These are phyloP conservation scores for Percina caprodes DNA, from an alignment of 2,113 vertebrate species.

Conservation along the genomic window DNA sequence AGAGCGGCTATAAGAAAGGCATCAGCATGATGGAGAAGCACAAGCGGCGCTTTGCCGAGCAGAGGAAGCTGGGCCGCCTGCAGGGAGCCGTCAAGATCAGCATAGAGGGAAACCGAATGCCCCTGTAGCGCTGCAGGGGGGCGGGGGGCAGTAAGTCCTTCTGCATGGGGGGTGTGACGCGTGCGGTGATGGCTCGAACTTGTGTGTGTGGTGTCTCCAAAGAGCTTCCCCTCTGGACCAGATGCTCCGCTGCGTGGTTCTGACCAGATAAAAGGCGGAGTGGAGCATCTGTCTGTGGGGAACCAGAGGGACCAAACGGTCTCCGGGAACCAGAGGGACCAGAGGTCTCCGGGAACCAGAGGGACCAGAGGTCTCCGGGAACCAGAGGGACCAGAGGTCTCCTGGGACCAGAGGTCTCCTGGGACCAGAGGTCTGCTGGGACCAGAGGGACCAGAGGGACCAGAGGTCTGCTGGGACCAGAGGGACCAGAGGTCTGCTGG, in stretches of 20 bases:
- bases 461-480: too few relatives aligned
- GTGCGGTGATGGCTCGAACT: neutral
- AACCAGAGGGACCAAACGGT: too few relatives aligned
- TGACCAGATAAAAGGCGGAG: neutral
- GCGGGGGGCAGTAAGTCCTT: constrained; percentile 82
- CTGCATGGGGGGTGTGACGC: constrained; percentile 66
- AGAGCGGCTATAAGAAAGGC: constrained; percentile 91
- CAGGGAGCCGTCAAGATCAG: constrained; percentile 96
- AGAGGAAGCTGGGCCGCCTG: constrained; percentile 88
- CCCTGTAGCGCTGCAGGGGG: constrained; percentile 82
- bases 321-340: too few relatives aligned
- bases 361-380: too few relatives aligned
- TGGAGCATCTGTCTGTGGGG: neutral
- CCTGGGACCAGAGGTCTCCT: too few relatives aligned
- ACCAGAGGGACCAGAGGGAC: too few relatives aligned
- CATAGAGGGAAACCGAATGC: constrained; percentile 97
- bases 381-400: too few relatives aligned
- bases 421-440: too few relatives aligned
- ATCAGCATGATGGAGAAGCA: constrained; percentile 95
- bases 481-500: too few relatives aligned
- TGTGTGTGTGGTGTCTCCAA: neutral
- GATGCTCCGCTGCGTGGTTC: neutral
- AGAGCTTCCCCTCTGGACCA: neutral
- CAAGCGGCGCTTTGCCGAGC: constrained; percentile 93
- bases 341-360: too few relatives aligned